These are phyloP conservation scores for Pelobates cultripes DNA, from an alignment of 2,797 vertebrate species.

Conservation along the genomic window DNA sequence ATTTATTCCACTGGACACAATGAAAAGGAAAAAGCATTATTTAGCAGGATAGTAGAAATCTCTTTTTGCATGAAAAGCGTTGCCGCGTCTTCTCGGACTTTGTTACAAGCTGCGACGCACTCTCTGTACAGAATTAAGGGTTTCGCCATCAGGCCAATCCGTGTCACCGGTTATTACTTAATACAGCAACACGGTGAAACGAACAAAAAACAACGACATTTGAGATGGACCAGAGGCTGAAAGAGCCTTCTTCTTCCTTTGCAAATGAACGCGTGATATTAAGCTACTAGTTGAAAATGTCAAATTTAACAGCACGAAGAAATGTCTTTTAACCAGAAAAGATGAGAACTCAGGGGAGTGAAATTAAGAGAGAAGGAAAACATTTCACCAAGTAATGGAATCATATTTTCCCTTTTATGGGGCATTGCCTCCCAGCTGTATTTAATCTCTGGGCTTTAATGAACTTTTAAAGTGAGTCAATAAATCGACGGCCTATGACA, in stretches of 20 bases:
- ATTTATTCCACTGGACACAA: too few relatives aligned
- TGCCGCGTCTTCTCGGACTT: too few relatives aligned
- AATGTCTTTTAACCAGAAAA: slow-evolving; percentile 66
- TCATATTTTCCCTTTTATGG: slow-evolving; percentile 74
- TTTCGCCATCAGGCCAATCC: too few relatives aligned
- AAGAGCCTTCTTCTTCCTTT: slow-evolving; percentile 11
- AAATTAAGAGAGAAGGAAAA: slow-evolving; percentile 73
- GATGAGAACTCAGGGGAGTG: slow-evolving; percentile 70
- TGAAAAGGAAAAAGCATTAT: too few relatives aligned
- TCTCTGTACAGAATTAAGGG: too few relatives aligned
- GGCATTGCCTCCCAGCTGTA: slow-evolving; percentile 67
- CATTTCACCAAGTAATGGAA: slow-evolving; percentile 73
- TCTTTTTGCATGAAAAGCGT: too few relatives aligned
- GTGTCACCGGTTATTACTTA: background rate
- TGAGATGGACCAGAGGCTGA: slow-evolving; percentile 58
- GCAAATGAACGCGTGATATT: slow-evolving; percentile 38
- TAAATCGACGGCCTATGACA: slow-evolving; percentile 73
- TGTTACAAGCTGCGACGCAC: too few relatives aligned
- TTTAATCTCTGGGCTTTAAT: slow-evolving; percentile 79
- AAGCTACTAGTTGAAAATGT: slow-evolving; percentile 64
- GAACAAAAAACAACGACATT: slow-evolving; percentile 73
- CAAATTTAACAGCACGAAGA: slow-evolving; percentile 69
- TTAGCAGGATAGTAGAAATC: too few relatives aligned
- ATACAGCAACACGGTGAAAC: slow-evolving; percentile 55
- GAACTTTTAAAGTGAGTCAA: slow-evolving; percentile 78